phyloP scores from a whole-genome alignment of 2,888 invertebrate genomes.

The Palloptera scutellata region DNA sequence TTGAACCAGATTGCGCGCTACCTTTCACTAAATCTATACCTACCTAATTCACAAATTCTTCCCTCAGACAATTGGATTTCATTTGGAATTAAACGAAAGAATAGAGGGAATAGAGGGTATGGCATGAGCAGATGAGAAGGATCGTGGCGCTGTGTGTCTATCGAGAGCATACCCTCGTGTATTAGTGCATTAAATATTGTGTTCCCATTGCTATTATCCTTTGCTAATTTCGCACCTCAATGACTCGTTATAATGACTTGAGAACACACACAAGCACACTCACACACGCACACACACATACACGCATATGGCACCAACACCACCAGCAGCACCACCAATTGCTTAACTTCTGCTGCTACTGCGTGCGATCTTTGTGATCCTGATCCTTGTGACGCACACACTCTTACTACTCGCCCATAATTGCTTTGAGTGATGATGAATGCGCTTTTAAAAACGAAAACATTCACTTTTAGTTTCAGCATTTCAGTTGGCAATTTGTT shows the following conservation, averaged over 20 bases:
- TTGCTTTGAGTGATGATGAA: conserved; percentile 55
- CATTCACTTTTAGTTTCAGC: conserved; percentile 23
- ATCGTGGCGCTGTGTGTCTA: too few relatives aligned
- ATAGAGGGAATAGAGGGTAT: conserved; percentile 8
- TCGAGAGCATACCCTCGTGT: too few relatives aligned
- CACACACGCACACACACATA: not conserved
- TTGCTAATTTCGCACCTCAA: conserved; percentile 58
- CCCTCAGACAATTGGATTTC: conserved; percentile 29
- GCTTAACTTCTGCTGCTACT: conserved; percentile 33
- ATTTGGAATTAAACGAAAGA: conserved; percentile 19
- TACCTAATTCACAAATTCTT: conserved; percentile 32
- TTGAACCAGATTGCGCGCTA: conserved; percentile 53
- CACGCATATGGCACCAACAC: too few relatives aligned
- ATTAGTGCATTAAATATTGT: conserved; percentile 33
- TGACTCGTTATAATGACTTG: conserved; percentile 43
- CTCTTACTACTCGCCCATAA: conserved; percentile 36
- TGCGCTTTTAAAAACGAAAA: conserved; percentile 51
- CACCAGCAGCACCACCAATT: too few relatives aligned
- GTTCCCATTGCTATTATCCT: conserved; percentile 56
- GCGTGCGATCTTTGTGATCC: conserved; percentile 26
- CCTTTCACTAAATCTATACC: conserved; percentile 18
- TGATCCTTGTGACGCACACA: conserved; percentile 40
- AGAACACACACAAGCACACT: too few relatives aligned
- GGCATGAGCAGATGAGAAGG: conserved; percentile 37
- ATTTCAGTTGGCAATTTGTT: conserved; percentile 31